Evolutionary conservation across 2,888 invertebrate genomes (phyloP), one percentile per base, ranked within the genome.

Genomic region (Trileptium ribeirensis): DNA sequence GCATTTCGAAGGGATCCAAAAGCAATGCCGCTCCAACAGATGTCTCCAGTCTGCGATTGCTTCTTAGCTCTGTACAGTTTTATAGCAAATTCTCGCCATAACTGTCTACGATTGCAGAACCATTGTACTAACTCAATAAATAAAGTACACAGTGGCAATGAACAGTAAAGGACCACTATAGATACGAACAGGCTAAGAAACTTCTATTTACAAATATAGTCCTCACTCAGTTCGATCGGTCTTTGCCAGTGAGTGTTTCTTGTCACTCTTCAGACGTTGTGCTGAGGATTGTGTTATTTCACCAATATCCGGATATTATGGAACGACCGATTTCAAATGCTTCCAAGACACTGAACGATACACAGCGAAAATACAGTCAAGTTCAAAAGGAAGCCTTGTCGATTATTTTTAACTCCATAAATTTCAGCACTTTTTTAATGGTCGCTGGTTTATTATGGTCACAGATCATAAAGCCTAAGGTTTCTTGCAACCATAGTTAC

Each of bases 341-440:
- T 0, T 85, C 85, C 31, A 78, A 85, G 33, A 82, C 82, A 8
- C 67, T 85, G 29, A 84, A 74, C 24, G 80, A 36, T 15, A 81
- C 82, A 1, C 85, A 85, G 67, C 82, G 82, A 78, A 81, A 79
- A n/a, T 85, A 85, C 78, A 79, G 83, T 3, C 84, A 85, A 51
- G 82, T 85, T 1, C 84, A 85, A 8, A 85, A 83, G 80, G 86
- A 86, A 80, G 84, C 77, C n/a, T 64, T 86, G 33, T 78, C 83
- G 1, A 74, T 85, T 8, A 81, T 85, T 2, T 84, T 83, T 64
- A 83, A 36, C 81, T 86, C 8, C 84, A 84, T 31, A 84, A 83
- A 67, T 84, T 85, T 74, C 83, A 85, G 67, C 83, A 85, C 75
- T 85, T 84, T 79, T 38, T 84, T 34, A 85, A 79, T 79, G 85